Base-by-base conservation (phyloP, 2,113 vertebrate genomes). In the Agapornis roseicollis region DNA sequence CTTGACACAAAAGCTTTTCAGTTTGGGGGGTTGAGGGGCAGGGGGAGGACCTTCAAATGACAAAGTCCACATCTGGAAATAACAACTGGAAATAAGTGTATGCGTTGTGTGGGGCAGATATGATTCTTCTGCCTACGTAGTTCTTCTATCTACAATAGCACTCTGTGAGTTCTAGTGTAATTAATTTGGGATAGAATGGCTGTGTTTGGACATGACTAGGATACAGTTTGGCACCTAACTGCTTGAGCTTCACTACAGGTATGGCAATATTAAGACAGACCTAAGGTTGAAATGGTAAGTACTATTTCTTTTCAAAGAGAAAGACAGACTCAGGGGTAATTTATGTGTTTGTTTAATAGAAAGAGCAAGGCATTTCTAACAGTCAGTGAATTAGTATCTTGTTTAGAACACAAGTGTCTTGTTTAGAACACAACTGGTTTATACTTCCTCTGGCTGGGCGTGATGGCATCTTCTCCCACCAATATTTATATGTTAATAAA, bases 401-500 rank as follows among this genome's bases (percentile, higher is more conserved):
- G 74, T 90, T 86, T 88, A 79, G 47, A 63, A 84, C 68, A 71
- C 56, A 87, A 80, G 53, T 70, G 56, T 80, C 87, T 93, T 94
- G 74, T 90, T 86, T 88, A 81, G 50, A 63, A 69, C 76, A 69
- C 68, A 90, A 35, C 69, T 90, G 35, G 14, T 35, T 92, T 46
- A 37, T 53, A 78, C 46, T 49, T 96, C 88, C 80, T 85, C 66
- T 97, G 79, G 37, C 66, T 89, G 73, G 35, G 84, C 72, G 89
- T 53, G 56, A 88, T 79, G 91, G 81, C 65, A 93, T 88, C 90
- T 86, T 94, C 80, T 94, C 47, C 44, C 60, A 69, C 73, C 85
- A 56, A 90, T 97, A 96, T 97, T 95, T 96, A 94, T 97, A 87
- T 63, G 70, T 88, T 96, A 95, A 96, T 97, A 95, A 97, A 96